Evolutionary conservation across 1,140 invertebrate species (phyloP).

Genomic region (Pachyrhynchus sulphureomaculatus): DNA sequence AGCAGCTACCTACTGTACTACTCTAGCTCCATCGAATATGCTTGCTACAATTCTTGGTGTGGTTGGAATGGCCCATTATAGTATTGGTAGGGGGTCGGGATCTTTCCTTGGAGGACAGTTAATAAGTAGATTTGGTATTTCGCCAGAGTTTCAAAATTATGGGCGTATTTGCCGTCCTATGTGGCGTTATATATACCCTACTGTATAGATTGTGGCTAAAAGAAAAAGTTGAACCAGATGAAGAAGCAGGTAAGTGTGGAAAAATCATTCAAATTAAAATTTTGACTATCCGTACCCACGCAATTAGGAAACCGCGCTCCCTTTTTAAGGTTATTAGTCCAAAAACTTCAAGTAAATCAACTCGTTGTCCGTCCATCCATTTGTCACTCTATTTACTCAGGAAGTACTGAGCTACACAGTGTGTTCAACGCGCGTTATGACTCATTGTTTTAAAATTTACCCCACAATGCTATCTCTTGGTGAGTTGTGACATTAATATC

Average conservation of each 20-base stretch:
- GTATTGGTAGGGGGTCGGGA: constrained; percentile 75
- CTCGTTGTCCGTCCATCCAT: too few species aligned
- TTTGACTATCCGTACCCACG: too few species aligned
- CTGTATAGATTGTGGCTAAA: constrained; percentile 72
- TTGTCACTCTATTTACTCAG: too few species aligned
- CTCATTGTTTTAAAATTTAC: too few species aligned
- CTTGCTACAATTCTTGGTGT: constrained; percentile 80
- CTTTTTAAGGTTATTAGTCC: too few species aligned
- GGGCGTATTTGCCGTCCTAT: constrained; percentile 67
- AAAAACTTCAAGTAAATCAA: too few species aligned
- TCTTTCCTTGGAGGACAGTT: constrained; percentile 78
- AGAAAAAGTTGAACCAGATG: constrained; percentile 53
- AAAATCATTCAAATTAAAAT: too few species aligned
- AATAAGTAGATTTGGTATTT: constrained; percentile 70
- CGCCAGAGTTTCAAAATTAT: constrained; percentile 74
- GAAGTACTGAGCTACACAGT: too few species aligned
- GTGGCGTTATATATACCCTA: constrained; percentile 68
- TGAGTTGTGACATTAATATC: too few species aligned
- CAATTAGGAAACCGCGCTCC: too few species aligned
- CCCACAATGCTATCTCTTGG: too few species aligned
- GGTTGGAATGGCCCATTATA: constrained; percentile 80
- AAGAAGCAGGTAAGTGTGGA: constrained; percentile 42
- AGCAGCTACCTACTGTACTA: constrained; percentile 80
- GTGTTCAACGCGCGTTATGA: too few species aligned
- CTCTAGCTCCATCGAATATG: constrained; percentile 75